Evolutionary conservation across 92 coral and sea anemone species (phyloP), one percentile per base, ranked within the genome.

Genomic region (Epizoanthus illoricatus): DNA sequence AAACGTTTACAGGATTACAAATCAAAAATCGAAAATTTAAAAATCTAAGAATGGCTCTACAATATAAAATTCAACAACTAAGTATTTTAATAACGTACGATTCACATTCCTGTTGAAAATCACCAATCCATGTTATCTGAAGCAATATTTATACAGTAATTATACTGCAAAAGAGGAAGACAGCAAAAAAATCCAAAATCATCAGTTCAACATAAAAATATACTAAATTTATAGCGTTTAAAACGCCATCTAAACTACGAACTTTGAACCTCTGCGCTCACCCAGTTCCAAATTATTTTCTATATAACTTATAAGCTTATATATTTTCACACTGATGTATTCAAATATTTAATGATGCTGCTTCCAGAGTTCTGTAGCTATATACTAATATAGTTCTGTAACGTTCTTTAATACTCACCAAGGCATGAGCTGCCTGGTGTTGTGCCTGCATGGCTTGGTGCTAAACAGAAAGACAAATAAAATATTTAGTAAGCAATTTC

Each of bases 361-460:
- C 76, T 54, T 74, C 5, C 9, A 24, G 47, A 19, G 6, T 5
- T 12, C 7, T 47, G 5, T 10, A 47, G 7, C 54, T 47, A 7
- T 2, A 42, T 42, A 42, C 45, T 42, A 42, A 42, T 43, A 43
- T 43, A 4, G 8, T 7, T 43, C 49, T 43, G 3, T 7, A 43
- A 47, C 55, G 55, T 47, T 6, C 10, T 60, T 8, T 3, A 58
- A 10, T 12, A 76, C 81, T 63, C 24, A 78, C 82, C 60, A 78
- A 42, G 5, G 82, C 71, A 20, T 78, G 82, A 11, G 60, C n/a
- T 78, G 97, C 97, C 15, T 91, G 92, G 10, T 92, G 97, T 21
- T 90, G 97, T 43, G 90, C 90, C 13, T 87, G 90, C 82, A 87
- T 85, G 4, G 87, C 89, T 40, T 84, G 94, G 20, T 71, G 84